Evolutionary conservation across 2,113 vertebrate genomes (phyloP).

Genomic region (Myotis brandtii): DNA sequence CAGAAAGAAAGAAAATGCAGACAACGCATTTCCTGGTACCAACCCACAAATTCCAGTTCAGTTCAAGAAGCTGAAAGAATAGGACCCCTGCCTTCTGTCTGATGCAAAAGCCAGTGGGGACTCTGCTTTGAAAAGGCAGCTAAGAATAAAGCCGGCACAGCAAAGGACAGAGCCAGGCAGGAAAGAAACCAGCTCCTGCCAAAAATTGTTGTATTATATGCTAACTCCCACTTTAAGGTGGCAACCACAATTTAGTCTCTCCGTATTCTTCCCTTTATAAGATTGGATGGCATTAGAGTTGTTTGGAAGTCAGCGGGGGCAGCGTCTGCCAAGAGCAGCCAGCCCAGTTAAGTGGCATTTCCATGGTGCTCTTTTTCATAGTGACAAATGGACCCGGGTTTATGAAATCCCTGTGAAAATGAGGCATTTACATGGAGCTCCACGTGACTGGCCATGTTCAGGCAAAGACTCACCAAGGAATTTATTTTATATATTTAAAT

Average conservation of each 20-base stretch:
- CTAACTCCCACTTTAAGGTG: background rate
- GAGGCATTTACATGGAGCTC: no score
- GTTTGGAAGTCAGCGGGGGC: background rate
- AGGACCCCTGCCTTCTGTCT: background rate
- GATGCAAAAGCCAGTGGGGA: background rate
- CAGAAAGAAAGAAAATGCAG: background rate
- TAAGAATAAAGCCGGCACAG: background rate
- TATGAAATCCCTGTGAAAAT: background rate
- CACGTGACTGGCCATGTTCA: background rate
- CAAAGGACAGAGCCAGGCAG: background rate
- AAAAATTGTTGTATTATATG: conserved; percentile 46
- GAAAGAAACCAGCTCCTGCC: conserved; percentile 31
- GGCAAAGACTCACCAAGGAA: background rate
- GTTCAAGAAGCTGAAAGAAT: conserved; percentile 11
- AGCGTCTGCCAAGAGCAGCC: background rate
- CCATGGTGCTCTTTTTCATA: background rate
- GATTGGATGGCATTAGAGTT: background rate
- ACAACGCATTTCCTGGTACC: background rate
- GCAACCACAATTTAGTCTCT: conserved; percentile 40
- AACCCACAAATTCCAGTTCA: conserved; percentile 6
- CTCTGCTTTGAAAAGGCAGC: background rate
- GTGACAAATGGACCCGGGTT: background rate
- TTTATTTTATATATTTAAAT: no score
- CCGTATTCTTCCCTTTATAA: background rate
- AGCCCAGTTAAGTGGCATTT: background rate